Percentiles rank a stretch among this genome's conserved stretches.
Conservation (phyloP, 2,797 vertebrate genomes). For the Helicolenus hilgendorfi region DNA sequence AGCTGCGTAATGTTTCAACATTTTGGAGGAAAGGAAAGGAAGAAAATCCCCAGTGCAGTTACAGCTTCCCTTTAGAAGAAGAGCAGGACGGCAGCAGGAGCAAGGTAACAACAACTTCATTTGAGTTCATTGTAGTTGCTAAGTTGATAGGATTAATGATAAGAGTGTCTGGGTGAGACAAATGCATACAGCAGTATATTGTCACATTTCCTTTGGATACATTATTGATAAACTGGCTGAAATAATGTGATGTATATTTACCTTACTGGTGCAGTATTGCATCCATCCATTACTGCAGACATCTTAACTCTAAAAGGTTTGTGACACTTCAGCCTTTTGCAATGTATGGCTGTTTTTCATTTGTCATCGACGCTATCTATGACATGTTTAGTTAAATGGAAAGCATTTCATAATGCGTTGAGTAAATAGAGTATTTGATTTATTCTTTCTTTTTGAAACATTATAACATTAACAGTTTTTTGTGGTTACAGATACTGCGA, state of each 20-base stretch:
- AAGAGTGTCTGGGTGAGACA: background rate
- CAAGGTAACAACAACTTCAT: slow-evolving; percentile 56
- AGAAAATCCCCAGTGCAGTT: slow-evolving; percentile 10
- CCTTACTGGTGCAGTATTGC: background rate
- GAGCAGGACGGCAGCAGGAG: slow-evolving; percentile 23
- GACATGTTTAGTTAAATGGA: background rate
- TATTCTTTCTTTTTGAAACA: background rate
- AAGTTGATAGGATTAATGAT: background rate
- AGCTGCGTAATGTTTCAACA: background rate
- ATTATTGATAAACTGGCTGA: background rate
- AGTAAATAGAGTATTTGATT: background rate
- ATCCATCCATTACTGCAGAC: background rate
- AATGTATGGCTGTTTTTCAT: background rate
- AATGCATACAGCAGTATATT: background rate
- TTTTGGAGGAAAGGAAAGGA: slow-evolving; percentile 12
- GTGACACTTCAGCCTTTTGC: background rate
- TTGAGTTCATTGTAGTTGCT: slow-evolving; percentile 15
- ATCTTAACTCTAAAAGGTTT: background rate
- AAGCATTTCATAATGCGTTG: background rate
- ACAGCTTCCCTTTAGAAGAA: slow-evolving; percentile 45
- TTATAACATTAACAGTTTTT: background rate
- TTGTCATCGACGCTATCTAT: background rate
- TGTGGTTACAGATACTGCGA: background rate
- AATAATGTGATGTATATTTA: background rate
- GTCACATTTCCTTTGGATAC: background rate